A percentile compares a stretch with the other conserved stretches of the same genome.
Conservation (phyloP, 1,140 invertebrate species). For the Lordiphosa clarofinis region DNA sequence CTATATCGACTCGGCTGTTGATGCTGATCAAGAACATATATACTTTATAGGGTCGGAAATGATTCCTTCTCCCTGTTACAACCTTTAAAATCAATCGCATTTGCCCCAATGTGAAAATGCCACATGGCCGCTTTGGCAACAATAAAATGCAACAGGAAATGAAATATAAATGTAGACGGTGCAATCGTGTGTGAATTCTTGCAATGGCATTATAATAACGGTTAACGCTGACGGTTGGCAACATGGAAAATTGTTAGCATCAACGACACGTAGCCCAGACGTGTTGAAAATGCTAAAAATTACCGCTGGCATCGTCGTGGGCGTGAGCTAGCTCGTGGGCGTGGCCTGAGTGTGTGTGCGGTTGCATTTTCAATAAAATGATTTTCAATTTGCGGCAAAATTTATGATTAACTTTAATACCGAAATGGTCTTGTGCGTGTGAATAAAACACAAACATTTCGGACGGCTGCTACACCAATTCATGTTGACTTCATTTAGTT, state of each 20-base stretch:
- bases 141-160: conserved; percentile 53
- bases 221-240: conserved; percentile 20
- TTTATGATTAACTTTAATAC: conserved; percentile 62
- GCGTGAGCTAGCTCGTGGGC: background rate
- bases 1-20: no score
- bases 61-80: no score
- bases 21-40: no score
- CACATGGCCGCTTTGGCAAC: background rate
- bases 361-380: conserved; percentile 58
- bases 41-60: no score
- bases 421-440: conserved; percentile 14
- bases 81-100: no score
- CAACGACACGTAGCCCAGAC: conserved; percentile 64
- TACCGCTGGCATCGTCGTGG: conserved; percentile 22
- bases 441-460: conserved; percentile 35
- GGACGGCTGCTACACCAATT: conserved; percentile 8
- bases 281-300: conserved; percentile 60
- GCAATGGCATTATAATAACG: conserved; percentile 39
- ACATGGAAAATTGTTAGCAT: conserved; percentile 54
- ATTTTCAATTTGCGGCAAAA: conserved; percentile 60
- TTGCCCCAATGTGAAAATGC: no score
- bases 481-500: conserved; percentile 62
- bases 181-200: conserved; percentile 45
- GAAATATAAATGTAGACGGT: conserved; percentile 46
- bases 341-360: conserved; percentile 19